These are phyloP conservation scores for Python bivittatus DNA, from an alignment of 2,113 vertebrate genomes.

Conservation along the genomic window DNA sequence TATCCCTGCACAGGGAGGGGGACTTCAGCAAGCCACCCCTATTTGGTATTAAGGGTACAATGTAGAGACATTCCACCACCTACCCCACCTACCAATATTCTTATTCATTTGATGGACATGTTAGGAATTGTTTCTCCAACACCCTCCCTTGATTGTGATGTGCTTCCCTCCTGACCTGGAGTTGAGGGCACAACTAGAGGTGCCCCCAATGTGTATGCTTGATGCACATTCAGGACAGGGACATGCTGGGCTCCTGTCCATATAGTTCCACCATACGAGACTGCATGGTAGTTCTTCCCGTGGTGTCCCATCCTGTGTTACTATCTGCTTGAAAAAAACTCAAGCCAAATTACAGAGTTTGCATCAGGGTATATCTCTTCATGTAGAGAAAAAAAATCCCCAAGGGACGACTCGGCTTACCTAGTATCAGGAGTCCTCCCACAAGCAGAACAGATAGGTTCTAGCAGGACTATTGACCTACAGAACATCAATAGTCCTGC, in stretches of 20 bases:
- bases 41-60: not conserved
- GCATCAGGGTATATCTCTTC: no score
- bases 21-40: not conserved
- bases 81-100: not conserved
- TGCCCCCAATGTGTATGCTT: not conserved
- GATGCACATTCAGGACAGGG: not conserved
- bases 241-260: not conserved
- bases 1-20: not conserved
- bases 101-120: not conserved
- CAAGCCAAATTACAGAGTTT: no score
- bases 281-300: no score
- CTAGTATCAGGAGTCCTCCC: no score
- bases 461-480: no score
- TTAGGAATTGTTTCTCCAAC: not conserved
- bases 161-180: not conserved
- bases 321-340: no score
- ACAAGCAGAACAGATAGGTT: no score
- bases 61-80: not conserved
- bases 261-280: no score
- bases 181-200: not conserved
- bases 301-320: no score
- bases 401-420: no score
- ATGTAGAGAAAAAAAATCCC: no score
- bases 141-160: not conserved
- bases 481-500: no score